Evolutionary conservation across 2,888 invertebrate species (phyloP).

Genomic region (Yponomeuta evonymella): DNA sequence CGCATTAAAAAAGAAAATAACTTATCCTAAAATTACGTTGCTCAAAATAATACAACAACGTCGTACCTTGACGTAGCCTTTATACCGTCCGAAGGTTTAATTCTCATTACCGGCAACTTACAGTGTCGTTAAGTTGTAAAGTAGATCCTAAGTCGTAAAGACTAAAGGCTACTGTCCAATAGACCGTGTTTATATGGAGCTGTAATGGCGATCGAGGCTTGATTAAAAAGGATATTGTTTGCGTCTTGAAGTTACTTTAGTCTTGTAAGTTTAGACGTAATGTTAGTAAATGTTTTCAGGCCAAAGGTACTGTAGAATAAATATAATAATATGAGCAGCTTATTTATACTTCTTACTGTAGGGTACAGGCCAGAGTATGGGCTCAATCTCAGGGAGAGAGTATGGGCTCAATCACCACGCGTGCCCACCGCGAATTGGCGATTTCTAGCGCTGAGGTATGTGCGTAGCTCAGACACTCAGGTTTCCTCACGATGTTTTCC

Average conservation of each 20-base stretch:
- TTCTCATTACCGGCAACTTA: slow-evolving; percentile 7
- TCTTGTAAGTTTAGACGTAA: neutral
- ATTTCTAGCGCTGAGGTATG: no score
- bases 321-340: no score
- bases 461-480: no score
- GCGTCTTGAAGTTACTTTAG: neutral
- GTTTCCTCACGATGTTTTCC: no score
- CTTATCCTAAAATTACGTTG: neutral
- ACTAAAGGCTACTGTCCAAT: slow-evolving; percentile 8
- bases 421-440: no score
- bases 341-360: no score
- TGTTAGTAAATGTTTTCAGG: neutral
- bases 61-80: neutral
- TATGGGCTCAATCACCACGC: no score
- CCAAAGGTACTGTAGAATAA: no score
- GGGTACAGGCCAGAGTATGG: no score
- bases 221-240: slow-evolving; percentile 25
- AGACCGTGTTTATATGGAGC: slow-evolving; percentile 15
- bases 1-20: no score
- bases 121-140: slow-evolving; percentile 13
- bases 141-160: slow-evolving; percentile 9
- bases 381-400: no score
- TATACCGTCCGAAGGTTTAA: slow-evolving; percentile 5
- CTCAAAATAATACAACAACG: neutral
- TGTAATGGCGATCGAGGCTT: slow-evolving; percentile 24